Conservation (phyloP, 1,140 invertebrate genomes). For the Saccostrea cuccullata region DNA sequence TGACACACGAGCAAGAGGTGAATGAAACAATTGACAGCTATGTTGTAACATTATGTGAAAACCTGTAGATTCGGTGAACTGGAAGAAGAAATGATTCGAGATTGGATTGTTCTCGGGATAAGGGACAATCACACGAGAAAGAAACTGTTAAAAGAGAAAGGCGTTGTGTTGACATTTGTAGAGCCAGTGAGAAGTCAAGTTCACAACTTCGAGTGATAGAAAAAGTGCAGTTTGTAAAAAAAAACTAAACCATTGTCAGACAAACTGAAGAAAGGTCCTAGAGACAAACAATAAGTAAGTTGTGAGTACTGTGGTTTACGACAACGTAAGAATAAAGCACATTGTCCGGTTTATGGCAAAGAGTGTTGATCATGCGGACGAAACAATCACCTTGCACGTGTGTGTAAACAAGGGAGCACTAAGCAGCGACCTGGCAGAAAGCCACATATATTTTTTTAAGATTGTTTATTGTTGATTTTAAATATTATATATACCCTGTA, state of each 20-base stretch:
- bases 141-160: too few species aligned
- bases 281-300: not conserved
- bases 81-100: too few species aligned
- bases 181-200: conserved; percentile 46
- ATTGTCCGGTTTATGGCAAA: conserved; percentile 58
- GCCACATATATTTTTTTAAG: not conserved
- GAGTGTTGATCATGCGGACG: conserved; percentile 41
- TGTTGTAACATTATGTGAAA: too few species aligned
- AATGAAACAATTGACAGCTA: too few species aligned
- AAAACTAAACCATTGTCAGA: not conserved
- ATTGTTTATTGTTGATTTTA: too few species aligned
- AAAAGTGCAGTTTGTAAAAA: conserved; percentile 31
- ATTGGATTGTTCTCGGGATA: too few species aligned
- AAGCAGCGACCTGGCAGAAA: not conserved
- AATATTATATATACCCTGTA: too few species aligned
- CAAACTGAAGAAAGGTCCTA: not conserved
- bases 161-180: conserved; percentile 52
- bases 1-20: conserved; percentile 45
- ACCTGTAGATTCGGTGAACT: too few species aligned
- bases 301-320: conserved; percentile 54
- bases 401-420: conserved; percentile 20
- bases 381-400: not conserved
- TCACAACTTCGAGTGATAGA: conserved; percentile 48
- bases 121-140: too few species aligned
- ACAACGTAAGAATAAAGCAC: conserved; percentile 40